Conservation (phyloP, 2,888 invertebrate species). For the Myopa tessellatipennis region DNA sequence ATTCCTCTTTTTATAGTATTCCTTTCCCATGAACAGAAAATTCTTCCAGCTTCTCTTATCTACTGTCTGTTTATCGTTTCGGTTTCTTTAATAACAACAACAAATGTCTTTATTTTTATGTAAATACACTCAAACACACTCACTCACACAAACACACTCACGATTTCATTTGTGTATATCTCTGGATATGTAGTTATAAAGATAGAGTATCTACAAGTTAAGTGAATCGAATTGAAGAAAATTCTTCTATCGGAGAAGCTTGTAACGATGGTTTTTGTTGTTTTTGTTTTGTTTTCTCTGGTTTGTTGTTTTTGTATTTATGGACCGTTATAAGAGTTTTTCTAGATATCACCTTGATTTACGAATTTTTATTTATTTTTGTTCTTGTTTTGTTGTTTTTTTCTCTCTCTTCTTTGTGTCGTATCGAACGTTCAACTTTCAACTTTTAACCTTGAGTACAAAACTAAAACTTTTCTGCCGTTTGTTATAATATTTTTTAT, state of each 20-base stretch:
- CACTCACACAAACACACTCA: too few relatives aligned
- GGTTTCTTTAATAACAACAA: too few relatives aligned
- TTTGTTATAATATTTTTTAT: slow-evolving; percentile 27
- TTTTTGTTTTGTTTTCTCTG: not conserved
- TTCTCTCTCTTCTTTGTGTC: not conserved
- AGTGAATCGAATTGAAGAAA: too few relatives aligned
- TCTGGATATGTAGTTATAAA: too few relatives aligned
- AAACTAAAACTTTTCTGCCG: slow-evolving; percentile 30
- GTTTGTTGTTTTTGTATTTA: not conserved
- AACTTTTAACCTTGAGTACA: slow-evolving; percentile 28
- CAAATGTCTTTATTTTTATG: too few relatives aligned
- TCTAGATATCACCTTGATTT: slow-evolving; percentile 31
- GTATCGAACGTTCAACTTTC: not conserved
- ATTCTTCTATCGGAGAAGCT: not conserved
- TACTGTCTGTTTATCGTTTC: too few relatives aligned
- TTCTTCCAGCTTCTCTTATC: not conserved
- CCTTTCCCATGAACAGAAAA: too few relatives aligned
- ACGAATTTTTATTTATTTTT: not conserved
- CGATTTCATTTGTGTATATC: too few relatives aligned
- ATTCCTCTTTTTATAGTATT: too few relatives aligned
- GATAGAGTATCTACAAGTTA: too few relatives aligned
- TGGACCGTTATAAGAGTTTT: not conserved
- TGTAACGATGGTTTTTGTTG: slow-evolving; percentile 2
- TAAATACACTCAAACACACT: too few relatives aligned
- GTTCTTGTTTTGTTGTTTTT: not conserved